phyloP scores from a whole-genome alignment of 1,140 invertebrate species.

The Drosophila lacteicornis region DNA sequence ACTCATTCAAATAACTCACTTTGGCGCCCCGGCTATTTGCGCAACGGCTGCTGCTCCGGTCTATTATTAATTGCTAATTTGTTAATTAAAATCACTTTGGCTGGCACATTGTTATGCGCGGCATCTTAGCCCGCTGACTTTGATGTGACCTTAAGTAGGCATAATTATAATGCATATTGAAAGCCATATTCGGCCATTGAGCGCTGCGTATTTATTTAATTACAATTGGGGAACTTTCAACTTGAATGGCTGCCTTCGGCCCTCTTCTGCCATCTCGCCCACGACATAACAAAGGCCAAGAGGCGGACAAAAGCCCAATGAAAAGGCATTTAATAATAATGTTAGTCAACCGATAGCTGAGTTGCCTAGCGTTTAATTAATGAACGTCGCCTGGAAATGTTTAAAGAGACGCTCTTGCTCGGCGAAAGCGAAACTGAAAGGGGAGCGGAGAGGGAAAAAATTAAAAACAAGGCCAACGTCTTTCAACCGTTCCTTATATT shows the following conservation, averaged over 20 bases:
- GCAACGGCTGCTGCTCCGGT: slow-evolving; percentile 31
- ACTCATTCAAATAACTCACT: slow-evolving; percentile 12
- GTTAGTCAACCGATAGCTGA: slow-evolving; percentile 49
- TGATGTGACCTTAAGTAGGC: slow-evolving; percentile 72
- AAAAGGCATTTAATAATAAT: slow-evolving; percentile 73
- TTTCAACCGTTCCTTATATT: slow-evolving; percentile 33
- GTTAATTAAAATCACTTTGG: slow-evolving; percentile 70
- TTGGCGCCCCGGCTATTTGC: slow-evolving; percentile 3
- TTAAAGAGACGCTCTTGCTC: slow-evolving; percentile 21
- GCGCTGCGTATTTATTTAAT: slow-evolving; percentile 67
- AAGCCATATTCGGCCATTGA: slow-evolving; percentile 29
- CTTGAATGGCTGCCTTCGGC: slow-evolving; percentile 68
- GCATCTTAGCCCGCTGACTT: slow-evolving; percentile 49
- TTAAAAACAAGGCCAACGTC: slow-evolving; percentile 37
- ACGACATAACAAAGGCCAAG: slow-evolving; percentile 53
- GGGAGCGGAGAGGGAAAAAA: slow-evolving; percentile 1
- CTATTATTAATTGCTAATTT: slow-evolving; percentile 62
- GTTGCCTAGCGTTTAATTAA: slow-evolving; percentile 47
- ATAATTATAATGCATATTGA: slow-evolving; percentile 63
- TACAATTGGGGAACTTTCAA: slow-evolving; percentile 76
- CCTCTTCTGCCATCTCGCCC: background rate
- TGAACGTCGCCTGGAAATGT: slow-evolving; percentile 28
- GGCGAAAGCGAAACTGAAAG: slow-evolving; percentile 28
- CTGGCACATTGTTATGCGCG: slow-evolving; percentile 25
- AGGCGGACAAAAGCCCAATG: slow-evolving; percentile 40